A percentile compares a stretch with the other conserved stretches of the same genome.
Conservation (phyloP, 2,888 invertebrate genomes). For the Diaperis boleti region DNA sequence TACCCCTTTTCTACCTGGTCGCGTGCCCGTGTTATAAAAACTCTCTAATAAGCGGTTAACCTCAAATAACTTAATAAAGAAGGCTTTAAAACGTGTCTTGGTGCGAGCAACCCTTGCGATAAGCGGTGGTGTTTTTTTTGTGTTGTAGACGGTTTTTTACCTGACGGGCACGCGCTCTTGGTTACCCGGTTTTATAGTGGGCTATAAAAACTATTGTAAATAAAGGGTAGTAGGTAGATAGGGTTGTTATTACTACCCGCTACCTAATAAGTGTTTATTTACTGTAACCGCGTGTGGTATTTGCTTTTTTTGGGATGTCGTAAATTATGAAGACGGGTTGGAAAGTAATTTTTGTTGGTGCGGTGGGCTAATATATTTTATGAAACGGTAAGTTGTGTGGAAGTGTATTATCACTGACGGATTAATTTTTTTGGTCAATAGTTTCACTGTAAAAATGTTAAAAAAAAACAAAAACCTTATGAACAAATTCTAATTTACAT, state of each 20-base stretch:
- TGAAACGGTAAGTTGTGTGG: too few species aligned
- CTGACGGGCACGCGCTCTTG: conserved; percentile 37
- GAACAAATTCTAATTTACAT: too few species aligned
- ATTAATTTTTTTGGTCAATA: too few species aligned
- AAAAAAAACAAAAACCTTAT: too few species aligned
- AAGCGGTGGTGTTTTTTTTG: conserved; percentile 51
- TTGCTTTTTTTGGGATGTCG: conserved; percentile 23
- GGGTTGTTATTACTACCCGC: conserved; percentile 40
- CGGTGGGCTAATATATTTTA: too few species aligned
- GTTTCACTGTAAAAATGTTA: too few species aligned
- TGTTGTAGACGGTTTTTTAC: conserved; percentile 40
- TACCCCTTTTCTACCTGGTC: conserved; percentile 64
- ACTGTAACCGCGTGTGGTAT: conserved; percentile 33
- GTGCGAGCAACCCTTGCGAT: conserved; percentile 58
- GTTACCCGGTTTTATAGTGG: conserved; percentile 50
- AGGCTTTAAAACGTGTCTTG: conserved; percentile 51
- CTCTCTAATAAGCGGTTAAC: conserved; percentile 64
- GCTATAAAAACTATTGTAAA: conserved; percentile 58
- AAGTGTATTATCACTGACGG: too few species aligned
- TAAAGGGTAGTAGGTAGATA: conserved; percentile 56
- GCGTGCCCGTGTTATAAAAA: conserved; percentile 64
- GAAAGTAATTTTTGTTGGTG: too few species aligned
- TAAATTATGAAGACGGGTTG: conserved; percentile 20
- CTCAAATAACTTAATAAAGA: conserved; percentile 65
- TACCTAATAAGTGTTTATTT: conserved; percentile 46